Conservation (phyloP, 2,888 invertebrate genomes). For the Acheta domesticus region DNA sequence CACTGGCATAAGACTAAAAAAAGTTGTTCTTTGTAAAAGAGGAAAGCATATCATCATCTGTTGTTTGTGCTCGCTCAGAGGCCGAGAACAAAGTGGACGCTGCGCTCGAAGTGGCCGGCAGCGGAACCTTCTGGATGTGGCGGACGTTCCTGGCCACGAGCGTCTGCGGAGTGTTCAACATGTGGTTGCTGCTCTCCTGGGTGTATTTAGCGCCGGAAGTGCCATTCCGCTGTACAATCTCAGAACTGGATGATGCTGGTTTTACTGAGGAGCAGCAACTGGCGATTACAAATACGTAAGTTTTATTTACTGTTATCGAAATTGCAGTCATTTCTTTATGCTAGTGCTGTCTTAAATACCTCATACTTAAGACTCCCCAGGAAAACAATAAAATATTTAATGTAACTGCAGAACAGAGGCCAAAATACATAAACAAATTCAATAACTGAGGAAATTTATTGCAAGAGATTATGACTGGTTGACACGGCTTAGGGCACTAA, state of each 20-base stretch:
- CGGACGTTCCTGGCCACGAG: slow-evolving; percentile 37
- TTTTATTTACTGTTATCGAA: not conserved
- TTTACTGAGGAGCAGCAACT: slow-evolving; percentile 49
- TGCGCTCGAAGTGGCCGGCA: slow-evolving; percentile 28
- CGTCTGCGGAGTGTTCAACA: slow-evolving; percentile 48
- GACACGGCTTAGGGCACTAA: too few relatives aligned
- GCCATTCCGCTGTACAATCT: slow-evolving; percentile 51
- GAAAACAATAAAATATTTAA: too few relatives aligned
- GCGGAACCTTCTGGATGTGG: slow-evolving; percentile 19
- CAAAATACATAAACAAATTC: too few relatives aligned
- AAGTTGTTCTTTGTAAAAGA: too few relatives aligned
- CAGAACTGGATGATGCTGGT: slow-evolving; percentile 47
- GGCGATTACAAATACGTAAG: not conserved
- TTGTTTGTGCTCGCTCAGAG: too few relatives aligned
- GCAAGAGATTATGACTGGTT: too few relatives aligned
- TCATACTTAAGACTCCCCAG: too few relatives aligned
- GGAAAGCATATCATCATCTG: too few relatives aligned
- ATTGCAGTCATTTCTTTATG: not conserved
- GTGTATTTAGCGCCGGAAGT: slow-evolving; percentile 53
- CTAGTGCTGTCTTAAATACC: too few relatives aligned
- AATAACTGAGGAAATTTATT: too few relatives aligned
- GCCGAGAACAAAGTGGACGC: slow-evolving; percentile 19
- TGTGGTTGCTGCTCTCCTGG: slow-evolving; percentile 56
- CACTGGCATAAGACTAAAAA: too few relatives aligned
- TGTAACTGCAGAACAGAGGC: too few relatives aligned